Base-by-base conservation (phyloP, 2,888 invertebrate species). In the Andrena bucephala region DNA sequence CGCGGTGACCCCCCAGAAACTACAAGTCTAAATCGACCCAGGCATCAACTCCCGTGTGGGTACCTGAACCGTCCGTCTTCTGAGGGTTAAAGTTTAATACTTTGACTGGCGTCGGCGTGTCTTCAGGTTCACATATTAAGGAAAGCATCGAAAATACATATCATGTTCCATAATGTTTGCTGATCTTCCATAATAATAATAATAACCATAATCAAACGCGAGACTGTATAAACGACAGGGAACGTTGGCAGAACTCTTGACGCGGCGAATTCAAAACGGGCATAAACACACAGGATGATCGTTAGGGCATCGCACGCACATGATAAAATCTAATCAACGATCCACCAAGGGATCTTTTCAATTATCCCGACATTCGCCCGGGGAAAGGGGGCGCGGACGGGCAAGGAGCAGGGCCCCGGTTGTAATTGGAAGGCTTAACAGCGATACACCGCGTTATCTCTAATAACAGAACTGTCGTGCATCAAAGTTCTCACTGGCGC, bases 401-500 rank as follows among this genome's bases (percentile, higher is more conserved):
- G 78, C 75, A 74, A 73, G 79, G 76, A 70, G 59, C 79, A 48
- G 20, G 20, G 29, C 57, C 42, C 42, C 62, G 62, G 73, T 79
- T 85, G 85, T 87, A 87, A 87, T 87, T 88, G 87, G 85, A 77
- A 75, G 73, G 60, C 75, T 60, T 77, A 57, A 73, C 69, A 68
- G 71, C 75, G 81, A 77, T 75, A 84, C 77, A 83, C 54, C 77
- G 73, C 73, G 77, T 75, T 87, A 87, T 87, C 88, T 87, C 84
- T 87, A 87, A 87, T 87, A 87, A 87, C 85, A 87, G 86, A 87
- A 87, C 87, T 81, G 87, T 81, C 87, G 81, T 81, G 87, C 76
- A 87, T 87, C 87, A 85, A 87, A 87, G 80, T 78, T 87, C 73
- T 52, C 74, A 63, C 29, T 20, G 71, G 78, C 10, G 70, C 84